Base-by-base conservation (phyloP, 2,888 invertebrate genomes). In the Epinotia nisella region DNA sequence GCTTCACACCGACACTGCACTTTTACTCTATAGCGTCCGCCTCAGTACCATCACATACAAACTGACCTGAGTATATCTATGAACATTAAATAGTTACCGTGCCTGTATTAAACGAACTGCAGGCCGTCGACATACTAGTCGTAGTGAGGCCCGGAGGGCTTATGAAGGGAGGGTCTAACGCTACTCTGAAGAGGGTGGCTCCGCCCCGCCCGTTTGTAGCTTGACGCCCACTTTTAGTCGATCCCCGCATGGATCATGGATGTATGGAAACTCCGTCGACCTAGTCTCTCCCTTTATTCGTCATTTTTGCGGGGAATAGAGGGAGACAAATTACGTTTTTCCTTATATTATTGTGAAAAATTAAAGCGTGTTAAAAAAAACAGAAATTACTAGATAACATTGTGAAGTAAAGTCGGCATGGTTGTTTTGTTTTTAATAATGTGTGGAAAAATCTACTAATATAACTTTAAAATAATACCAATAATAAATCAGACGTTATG, bases 181-280 rank as follows among this genome's bases (percentile, higher is more conserved):
- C 41, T 29, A 68, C 69, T 53, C 58, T 3, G 55, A 60, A 45
- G 39, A 62, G 69, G 59, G 69, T 66, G 59, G 66, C 75, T 15
- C 72, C 75, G 73, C 75, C 13, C 72, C 75, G 73, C 75, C 75
- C 60, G 73, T 73, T 65, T 67, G 65, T 66, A 70, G 58, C 19
- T 56, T 51, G 15, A 69, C 75, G 75, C 75, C 75, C 66, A 72
- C 66, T 59, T 53, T 56, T n/a, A 21, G 17, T 66, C 41, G 55
- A 61, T 19, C 41, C 62, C 41, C 21, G 17, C n/a, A n/a, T n/a
- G n/a, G n/a, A n/a, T n/a, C n/a, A n/a, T n/a, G n/a, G n/a, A n/a
- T n/a, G n/a, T 13, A 53, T 55, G 41, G 21, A 61, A 61, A 45
- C 56, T 35, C 21, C 7, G 19, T 19, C 19, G 29, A 51, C 45